Percentiles rank a stretch among this genome's conserved stretches.
phyloP scores from a whole-genome alignment of 2,113 vertebrate genomes.

The Protobothrops mucrosquamatus region DNA sequence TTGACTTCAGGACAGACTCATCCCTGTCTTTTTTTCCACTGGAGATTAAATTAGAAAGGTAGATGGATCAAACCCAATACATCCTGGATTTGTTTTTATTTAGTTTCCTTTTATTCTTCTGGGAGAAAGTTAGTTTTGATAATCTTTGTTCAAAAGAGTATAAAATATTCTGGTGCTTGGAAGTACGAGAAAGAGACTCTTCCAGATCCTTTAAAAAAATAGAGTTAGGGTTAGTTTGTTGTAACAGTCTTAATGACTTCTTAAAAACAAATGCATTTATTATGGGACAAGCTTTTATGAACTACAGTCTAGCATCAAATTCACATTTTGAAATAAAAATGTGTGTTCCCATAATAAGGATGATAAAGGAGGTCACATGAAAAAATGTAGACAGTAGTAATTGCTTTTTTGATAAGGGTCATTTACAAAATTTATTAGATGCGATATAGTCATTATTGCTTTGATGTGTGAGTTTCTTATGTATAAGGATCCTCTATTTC shows the following conservation, averaged over 20 bases:
- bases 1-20: background rate
- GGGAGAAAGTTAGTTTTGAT: background rate
- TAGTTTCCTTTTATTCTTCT: background rate
- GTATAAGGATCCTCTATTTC: background rate
- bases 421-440: background rate
- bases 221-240: background rate
- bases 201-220: background rate
- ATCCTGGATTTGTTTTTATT: background rate
- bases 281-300: background rate
- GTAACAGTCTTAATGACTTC: background rate
- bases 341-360: background rate
- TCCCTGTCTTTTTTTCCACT: background rate
- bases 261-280: background rate
- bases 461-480: background rate
- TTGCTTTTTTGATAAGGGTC: background rate
- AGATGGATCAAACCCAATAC: background rate
- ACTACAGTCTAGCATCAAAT: background rate
- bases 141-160: background rate
- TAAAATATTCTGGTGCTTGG: background rate
- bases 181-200: background rate
- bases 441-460: background rate
- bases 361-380: background rate
- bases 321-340: background rate
- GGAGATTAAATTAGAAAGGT: background rate
- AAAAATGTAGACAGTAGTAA: background rate